These are phyloP conservation scores for Zosterops hypoxanthus DNA, from an alignment of 2,113 vertebrate genomes.

Conservation along the genomic window DNA sequence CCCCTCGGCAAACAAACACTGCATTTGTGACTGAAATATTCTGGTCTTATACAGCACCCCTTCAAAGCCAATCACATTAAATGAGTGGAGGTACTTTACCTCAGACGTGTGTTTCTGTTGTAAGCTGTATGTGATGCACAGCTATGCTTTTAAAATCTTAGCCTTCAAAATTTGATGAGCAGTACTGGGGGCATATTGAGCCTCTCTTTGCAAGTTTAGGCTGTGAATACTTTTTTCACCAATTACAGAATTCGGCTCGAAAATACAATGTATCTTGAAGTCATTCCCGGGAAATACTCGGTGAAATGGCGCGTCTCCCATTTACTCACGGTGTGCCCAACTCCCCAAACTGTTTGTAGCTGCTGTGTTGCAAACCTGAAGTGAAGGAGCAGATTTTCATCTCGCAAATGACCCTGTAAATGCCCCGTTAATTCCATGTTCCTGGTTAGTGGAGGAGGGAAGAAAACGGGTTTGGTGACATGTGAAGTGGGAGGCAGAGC, in stretches of 20 bases:
- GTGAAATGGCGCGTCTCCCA: not conserved
- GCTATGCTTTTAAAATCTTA: not conserved
- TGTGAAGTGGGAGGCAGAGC: fast-evolving
- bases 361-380: not conserved
- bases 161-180: not conserved
- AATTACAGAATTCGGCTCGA: not conserved
- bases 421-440: not conserved
- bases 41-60: not conserved
- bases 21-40: not conserved
- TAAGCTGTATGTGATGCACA: not conserved
- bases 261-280: not conserved
- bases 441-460: not conserved
- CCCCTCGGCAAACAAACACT: fast-evolving
- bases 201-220: not conserved
- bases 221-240: not conserved
- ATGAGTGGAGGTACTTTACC: not conserved
- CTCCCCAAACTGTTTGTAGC: not conserved
- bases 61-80: not conserved
- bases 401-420: not conserved
- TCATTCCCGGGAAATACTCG: not conserved
- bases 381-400: not conserved
- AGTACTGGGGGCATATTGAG: not conserved
- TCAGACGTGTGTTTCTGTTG: not conserved
- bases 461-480: not conserved
- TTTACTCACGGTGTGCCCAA: not conserved